Conservation (phyloP, 1,140 invertebrate species). For the Philotrypesis tridentata region DNA sequence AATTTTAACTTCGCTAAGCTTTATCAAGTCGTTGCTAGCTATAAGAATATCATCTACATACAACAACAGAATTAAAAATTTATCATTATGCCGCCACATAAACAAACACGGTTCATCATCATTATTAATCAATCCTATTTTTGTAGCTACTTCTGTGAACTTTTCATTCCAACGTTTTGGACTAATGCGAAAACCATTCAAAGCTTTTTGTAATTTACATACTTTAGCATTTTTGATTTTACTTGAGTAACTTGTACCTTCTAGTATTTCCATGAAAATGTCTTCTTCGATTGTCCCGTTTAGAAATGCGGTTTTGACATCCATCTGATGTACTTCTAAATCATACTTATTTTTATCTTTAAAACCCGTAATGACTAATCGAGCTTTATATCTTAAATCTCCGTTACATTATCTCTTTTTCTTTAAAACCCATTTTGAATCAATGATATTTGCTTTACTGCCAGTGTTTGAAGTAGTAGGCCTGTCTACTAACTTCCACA, state of each 20-base stretch:
- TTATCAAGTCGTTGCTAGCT: neutral
- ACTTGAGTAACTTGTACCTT: conserved; percentile 27
- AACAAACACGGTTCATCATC: conserved; percentile 5
- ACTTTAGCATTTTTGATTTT: conserved; percentile 13
- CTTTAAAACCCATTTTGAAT: conserved; percentile 39
- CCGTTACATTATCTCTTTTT: neutral
- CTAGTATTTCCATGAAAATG: conserved; percentile 64
- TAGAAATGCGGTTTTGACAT: conserved; percentile 67
- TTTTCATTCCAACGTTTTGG: conserved; percentile 4
- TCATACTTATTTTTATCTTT: conserved; percentile 55
- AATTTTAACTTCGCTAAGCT: neutral
- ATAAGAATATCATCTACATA: no score
- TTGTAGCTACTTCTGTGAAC: neutral
- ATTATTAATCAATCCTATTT: neutral
- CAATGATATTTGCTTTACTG: neutral
- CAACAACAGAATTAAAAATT: no score
- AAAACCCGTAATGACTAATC: conserved; percentile 58
- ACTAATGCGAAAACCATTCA: neutral
- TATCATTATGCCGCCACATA: neutral
- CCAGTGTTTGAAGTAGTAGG: conserved; percentile 45
- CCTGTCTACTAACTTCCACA: conserved; percentile 15
- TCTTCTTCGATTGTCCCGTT: conserved; percentile 62
- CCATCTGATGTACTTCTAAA: conserved; percentile 63
- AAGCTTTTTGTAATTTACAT: neutral
- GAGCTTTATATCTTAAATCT: conserved; percentile 37